Percentiles rank a stretch among this genome's conserved stretches.
Evolutionary conservation across 2,113 vertebrate species (phyloP).

Genomic region (Chionis minor): DNA sequence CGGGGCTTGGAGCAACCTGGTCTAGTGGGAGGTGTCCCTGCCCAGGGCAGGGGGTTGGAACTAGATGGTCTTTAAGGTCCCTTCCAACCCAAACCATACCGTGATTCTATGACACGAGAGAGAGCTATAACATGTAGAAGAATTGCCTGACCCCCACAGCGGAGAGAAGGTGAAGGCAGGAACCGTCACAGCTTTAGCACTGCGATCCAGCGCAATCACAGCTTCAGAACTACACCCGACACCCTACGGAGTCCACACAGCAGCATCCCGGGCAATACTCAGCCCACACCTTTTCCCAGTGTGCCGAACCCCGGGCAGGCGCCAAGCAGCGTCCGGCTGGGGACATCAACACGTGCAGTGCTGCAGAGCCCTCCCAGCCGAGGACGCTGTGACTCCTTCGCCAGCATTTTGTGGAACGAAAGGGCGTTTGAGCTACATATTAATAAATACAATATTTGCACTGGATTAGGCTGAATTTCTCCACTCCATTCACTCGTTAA

Average conservation of each 20-base stretch:
- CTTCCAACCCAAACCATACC: neutral
- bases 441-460: neutral
- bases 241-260: fast-evolving
- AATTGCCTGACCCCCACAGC: fast-evolving
- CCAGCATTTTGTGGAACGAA: neutral
- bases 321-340: neutral
- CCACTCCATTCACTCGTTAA: neutral
- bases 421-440: neutral
- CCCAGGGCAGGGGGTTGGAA: neutral
- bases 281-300: neutral
- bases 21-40: neutral
- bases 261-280: fast-evolving
- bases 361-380: neutral
- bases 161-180: neutral
- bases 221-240: neutral
- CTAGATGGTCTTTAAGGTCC: neutral
- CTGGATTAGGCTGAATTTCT: neutral
- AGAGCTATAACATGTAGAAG: neutral
- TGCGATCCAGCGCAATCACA: fast-evolving
- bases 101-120: neutral
- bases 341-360: fast-evolving
- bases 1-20: neutral
- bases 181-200: neutral
- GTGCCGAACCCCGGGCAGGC: neutral
- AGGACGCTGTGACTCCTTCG: fast-evolving